phyloP scores from a whole-genome alignment of 1,140 invertebrate species.

The Capitella teleta region DNA sequence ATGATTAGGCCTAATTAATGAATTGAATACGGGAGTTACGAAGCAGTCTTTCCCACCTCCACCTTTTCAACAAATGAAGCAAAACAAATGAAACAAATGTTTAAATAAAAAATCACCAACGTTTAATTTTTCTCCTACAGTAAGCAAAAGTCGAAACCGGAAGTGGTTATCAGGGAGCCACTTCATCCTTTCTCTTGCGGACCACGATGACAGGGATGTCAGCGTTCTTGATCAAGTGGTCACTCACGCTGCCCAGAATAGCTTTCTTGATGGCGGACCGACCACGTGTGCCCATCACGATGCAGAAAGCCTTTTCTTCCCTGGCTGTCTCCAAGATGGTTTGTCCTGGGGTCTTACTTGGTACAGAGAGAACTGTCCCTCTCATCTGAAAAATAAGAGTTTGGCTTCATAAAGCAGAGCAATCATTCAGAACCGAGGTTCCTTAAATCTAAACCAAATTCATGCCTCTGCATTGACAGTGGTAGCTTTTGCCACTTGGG shows the following conservation, averaged over 20 bases:
- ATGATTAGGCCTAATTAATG: neutral
- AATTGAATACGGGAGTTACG: neutral
- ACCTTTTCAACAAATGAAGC: neutral
- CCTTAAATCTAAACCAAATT: no score
- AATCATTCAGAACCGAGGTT: neutral
- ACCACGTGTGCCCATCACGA: conserved; percentile 14
- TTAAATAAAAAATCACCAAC: neutral
- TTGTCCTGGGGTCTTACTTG: conserved; percentile 10
- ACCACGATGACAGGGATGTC: conserved; percentile 13
- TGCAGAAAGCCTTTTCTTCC: conserved; percentile 7
- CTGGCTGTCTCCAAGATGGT: conserved; percentile 11
- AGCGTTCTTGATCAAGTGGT: conserved; percentile 12
- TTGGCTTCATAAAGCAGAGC: neutral
- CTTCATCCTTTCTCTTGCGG: neutral
- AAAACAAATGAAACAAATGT: neutral
- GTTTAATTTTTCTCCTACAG: no score
- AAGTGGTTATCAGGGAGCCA: neutral
- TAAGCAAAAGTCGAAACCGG: no score
- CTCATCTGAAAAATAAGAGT: conserved; percentile 4
- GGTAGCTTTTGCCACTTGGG: no score
- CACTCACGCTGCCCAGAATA: conserved; percentile 12
- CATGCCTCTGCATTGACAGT: no score
- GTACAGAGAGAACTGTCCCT: conserved; percentile 5
- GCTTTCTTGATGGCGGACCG: conserved; percentile 11
- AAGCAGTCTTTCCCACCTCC: neutral